These are phyloP conservation scores for Ganaspis sp. DNA, from an alignment of 1,140 invertebrate species.

Conservation along the genomic window DNA sequence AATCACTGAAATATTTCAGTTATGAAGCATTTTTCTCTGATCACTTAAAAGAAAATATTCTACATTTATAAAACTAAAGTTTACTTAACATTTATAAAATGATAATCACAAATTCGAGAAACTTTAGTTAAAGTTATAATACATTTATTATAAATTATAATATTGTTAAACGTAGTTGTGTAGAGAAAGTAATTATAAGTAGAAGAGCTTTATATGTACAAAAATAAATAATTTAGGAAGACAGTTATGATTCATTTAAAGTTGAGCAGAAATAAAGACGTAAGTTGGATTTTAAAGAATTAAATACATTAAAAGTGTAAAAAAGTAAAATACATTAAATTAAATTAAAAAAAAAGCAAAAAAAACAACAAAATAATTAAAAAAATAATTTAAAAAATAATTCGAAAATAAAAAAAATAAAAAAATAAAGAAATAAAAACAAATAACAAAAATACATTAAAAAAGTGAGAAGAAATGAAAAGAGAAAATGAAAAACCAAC, in stretches of 20 bases:
- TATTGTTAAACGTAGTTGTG: neutral
- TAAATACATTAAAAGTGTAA: no score
- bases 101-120: conserved; percentile 1
- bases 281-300: no score
- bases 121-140: neutral
- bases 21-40: neutral
- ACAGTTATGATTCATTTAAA: neutral
- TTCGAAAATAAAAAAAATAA: no score
- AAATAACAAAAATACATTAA: no score
- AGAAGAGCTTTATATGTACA: neutral
- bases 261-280: neutral
- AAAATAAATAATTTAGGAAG: neutral
- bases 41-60: neutral
- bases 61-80: neutral
- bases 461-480: no score
- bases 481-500: neutral
- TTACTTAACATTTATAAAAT: neutral
- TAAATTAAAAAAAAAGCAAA: no score
- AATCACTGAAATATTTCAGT: neutral
- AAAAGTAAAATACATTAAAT: no score
- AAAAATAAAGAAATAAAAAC: neutral
- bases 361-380: no score
- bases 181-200: neutral
- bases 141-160: neutral
- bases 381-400: no score